Conservation (phyloP, 2,797 vertebrate species). For the Hypotaenidia philippensis region DNA sequence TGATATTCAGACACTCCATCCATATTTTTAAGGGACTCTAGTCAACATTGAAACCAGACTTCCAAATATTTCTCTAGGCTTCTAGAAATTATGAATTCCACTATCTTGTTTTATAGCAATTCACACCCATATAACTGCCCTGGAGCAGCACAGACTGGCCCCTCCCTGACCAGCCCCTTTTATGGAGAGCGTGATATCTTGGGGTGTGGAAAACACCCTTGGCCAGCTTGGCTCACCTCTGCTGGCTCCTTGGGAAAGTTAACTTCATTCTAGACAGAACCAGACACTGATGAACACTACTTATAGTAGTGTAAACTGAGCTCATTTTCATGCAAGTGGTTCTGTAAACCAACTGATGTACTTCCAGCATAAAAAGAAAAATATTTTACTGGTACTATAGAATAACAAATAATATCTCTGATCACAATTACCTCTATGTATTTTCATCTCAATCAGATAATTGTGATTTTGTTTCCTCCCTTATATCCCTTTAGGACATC, state of each 20-base stretch:
- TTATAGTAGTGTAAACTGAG: neutral
- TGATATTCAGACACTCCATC: neutral
- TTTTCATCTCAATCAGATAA: neutral
- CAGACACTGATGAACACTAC: neutral
- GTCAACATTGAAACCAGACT: neutral
- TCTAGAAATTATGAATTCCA: neutral
- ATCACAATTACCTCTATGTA: neutral
- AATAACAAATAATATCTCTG: neutral
- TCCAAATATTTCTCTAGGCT: neutral
- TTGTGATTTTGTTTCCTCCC: neutral
- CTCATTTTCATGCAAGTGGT: neutral
- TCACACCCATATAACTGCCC: neutral
- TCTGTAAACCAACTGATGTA: neutral
- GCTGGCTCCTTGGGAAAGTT: no score
- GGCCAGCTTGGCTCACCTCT: no score
- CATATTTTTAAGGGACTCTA: neutral
- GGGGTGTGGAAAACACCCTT: no score
- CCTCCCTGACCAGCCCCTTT: no score
- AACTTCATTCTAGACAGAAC: no score
- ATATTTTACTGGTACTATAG: neutral
- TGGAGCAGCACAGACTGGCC: no score
- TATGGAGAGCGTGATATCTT: no score
- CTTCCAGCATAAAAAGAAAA: neutral
- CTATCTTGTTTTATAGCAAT: neutral
- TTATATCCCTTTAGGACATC: neutral